Conservation (phyloP, 1,140 invertebrate species). For the Ridgeia piscesae region DNA sequence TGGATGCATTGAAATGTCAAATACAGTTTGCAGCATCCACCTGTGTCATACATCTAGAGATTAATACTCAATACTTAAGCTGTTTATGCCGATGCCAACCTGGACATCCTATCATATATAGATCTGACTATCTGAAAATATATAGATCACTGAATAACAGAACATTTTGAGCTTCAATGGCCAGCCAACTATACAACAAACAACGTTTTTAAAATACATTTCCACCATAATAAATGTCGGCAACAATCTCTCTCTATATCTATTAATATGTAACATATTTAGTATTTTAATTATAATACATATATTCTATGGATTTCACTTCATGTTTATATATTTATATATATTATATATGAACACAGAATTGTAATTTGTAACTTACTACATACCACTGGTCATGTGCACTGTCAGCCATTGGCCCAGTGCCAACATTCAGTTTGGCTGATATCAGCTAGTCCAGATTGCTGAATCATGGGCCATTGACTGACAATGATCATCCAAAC, state of each 20-base stretch:
- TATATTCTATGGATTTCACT: background rate
- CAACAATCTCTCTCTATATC: background rate
- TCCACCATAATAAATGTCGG: background rate
- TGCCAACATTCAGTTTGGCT: background rate
- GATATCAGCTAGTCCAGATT: background rate
- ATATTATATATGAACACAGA: background rate
- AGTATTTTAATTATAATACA: background rate
- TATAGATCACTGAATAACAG: slow-evolving; percentile 1
- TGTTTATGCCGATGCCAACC: background rate
- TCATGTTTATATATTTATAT: background rate
- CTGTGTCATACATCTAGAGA: background rate
- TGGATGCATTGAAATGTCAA: background rate
- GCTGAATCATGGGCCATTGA: background rate
- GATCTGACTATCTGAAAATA: background rate
- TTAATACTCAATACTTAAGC: background rate
- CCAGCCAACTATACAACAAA: slow-evolving; percentile 1
- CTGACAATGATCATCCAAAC: background rate
- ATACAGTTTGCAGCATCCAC: background rate
- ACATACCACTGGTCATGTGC: slow-evolving; percentile 3
- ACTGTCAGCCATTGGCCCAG: background rate
- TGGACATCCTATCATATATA: background rate
- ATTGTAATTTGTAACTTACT: background rate
- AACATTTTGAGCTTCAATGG: background rate
- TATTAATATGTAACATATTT: background rate
- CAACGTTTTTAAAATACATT: slow-evolving; percentile 1